These are phyloP conservation scores for Pelusios castaneus DNA, from an alignment of 2,113 vertebrate genomes.

Conservation along the genomic window DNA sequence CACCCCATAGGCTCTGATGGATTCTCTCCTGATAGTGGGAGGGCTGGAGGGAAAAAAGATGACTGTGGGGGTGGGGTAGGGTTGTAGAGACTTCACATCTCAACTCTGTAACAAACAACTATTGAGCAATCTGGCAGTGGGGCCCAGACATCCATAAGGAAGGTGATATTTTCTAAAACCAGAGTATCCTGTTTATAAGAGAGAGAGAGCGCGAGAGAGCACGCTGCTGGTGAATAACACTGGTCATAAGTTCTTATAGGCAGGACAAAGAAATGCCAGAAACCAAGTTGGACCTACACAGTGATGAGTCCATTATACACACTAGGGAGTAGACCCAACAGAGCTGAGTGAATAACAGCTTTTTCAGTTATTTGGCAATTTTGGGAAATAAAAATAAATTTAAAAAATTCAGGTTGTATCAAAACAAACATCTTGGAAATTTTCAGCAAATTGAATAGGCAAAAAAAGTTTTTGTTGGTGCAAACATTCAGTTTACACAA, in stretches of 20 bases:
- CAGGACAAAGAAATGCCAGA: not conserved
- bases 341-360: not conserved
- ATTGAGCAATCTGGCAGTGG: not conserved
- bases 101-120: not conserved
- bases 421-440: not conserved
- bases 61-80: no score
- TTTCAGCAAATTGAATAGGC: not conserved
- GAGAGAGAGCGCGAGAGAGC: no score
- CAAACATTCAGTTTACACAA: not conserved
- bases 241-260: no score
- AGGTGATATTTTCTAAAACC: not conserved
- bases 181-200: not conserved
- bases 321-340: no score
- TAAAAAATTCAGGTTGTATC: not conserved
- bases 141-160: not conserved
- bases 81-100: not conserved
- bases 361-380: not conserved
- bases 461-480: not conserved
- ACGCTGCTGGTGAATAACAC: no score
- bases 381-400: not conserved
- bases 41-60: no score
- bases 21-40: no score
- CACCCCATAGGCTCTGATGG: no score
- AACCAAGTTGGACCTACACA: not conserved
- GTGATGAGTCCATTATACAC: not conserved